Conservation (phyloP, 2,888 invertebrate genomes). For the Nomada hirtipes region DNA sequence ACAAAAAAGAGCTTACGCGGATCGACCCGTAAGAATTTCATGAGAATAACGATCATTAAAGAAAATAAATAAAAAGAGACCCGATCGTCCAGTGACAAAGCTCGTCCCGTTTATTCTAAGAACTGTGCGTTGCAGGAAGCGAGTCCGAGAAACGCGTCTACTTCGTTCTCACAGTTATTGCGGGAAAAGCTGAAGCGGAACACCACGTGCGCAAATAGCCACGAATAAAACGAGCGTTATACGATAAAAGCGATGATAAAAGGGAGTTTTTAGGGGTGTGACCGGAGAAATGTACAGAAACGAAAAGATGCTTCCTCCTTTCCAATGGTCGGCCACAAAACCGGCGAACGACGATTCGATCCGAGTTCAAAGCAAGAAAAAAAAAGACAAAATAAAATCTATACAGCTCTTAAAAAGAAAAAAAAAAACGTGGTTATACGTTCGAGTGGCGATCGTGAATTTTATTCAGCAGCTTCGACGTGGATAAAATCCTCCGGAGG, state of each 20-base stretch:
- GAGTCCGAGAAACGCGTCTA: conserved; percentile 36
- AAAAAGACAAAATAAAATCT: not conserved
- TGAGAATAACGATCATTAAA: no score
- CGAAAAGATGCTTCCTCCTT: not conserved
- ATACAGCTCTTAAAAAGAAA: not conserved
- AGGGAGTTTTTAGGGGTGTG: not conserved
- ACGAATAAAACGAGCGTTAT: conserved; percentile 60
- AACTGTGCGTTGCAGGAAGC: conserved; percentile 56
- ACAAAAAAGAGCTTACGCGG: not conserved
- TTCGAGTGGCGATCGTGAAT: conserved; percentile 9
- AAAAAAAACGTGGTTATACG: not conserved
- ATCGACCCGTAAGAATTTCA: not conserved
- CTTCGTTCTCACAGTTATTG: conserved; percentile 52
- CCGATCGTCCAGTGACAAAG: conserved; percentile 9
- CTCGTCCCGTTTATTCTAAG: conserved; percentile 30
- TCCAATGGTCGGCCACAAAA: not conserved
- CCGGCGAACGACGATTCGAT: not conserved
- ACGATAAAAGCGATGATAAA: conserved; percentile 43
- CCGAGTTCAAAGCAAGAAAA: not conserved
- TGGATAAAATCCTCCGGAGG: not conserved
- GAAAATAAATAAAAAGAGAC: not conserved
- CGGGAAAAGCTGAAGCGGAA: conserved; percentile 67
- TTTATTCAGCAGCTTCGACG: conserved; percentile 15
- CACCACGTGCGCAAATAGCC: conserved; percentile 68
- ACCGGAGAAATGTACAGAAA: not conserved